These are phyloP conservation scores for Caenorhabditis afra DNA, from an alignment of 2,888 invertebrate genomes.

Conservation along the genomic window DNA sequence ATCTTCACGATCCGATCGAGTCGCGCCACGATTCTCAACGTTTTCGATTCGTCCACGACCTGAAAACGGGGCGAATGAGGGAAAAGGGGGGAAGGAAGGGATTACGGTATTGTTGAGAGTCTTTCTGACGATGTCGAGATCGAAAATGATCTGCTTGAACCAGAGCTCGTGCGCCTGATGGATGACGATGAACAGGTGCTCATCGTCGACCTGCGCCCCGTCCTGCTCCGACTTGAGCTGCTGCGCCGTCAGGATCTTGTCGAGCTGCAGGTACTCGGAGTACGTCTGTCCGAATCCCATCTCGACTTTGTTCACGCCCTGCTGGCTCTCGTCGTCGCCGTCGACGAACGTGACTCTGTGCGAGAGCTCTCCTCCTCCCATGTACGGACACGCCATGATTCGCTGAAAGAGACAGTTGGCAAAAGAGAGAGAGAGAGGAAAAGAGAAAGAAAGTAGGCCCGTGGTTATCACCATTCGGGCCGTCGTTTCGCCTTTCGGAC, in stretches of 20 bases:
- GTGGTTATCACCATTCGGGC: no score
- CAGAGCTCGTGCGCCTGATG: slow-evolving; percentile 91
- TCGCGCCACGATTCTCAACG: slow-evolving; percentile 92
- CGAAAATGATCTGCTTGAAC: slow-evolving; percentile 99
- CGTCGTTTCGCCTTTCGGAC: background rate
- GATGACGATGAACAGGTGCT: slow-evolving; percentile 70
- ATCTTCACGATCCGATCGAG: slow-evolving; percentile 93
- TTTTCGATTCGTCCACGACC: slow-evolving; percentile 91
- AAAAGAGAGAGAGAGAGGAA: background rate
- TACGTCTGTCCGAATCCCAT: slow-evolving; percentile 87
- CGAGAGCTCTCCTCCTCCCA: slow-evolving; percentile 32
- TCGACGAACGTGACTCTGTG: slow-evolving; percentile 57
- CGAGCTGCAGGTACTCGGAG: slow-evolving; percentile 90
- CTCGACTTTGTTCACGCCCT: slow-evolving; percentile 76
- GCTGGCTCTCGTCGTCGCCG: slow-evolving; percentile 66
- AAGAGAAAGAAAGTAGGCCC: slow-evolving; percentile 8
- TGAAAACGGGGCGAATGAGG: slow-evolving; percentile 74
- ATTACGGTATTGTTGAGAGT: slow-evolving; percentile 84
- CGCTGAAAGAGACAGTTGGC: background rate
- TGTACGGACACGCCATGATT: slow-evolving; percentile 66
- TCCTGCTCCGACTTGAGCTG: slow-evolving; percentile 87
- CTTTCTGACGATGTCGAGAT: slow-evolving; percentile 92
- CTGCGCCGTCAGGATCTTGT: slow-evolving; percentile 90
- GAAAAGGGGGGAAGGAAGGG: background rate
- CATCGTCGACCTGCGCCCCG: slow-evolving; percentile 69